Base-by-base conservation (phyloP, 1,140 invertebrate species). In the Cyclina sinensis region DNA sequence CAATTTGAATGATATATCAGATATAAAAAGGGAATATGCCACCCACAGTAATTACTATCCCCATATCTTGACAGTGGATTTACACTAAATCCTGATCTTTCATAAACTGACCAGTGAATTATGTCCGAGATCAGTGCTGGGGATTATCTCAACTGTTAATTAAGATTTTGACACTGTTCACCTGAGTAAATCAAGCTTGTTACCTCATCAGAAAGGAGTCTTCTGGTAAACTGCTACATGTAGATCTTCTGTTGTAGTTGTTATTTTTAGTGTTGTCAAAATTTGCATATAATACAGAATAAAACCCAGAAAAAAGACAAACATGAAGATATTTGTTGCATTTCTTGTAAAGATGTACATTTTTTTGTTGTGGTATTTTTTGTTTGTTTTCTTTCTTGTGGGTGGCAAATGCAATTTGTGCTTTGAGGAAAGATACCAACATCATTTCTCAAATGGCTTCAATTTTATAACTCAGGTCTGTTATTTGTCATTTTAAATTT, bases 91-190 rank as follows among this genome's bases (percentile, higher is more conserved):
- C 59, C 24, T 7, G 11, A 21, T 27, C 27, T 65, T 65, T 65
- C 59, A 65, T 65, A 65, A 65, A 65, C 59, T 65, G 59, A 65
- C 59, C 59, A 65, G 59, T 65, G 59, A 65, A 65, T 65, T 65
- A 65, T 30, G 5, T 18, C n/a, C 11, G 24, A 27, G 14, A 65
- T 24, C 59, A 7, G 24, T 65, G 16, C 59, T 35, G 5, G 2
- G 59, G 59, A 65, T 65, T 65, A 65, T 30, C 16, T 3, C 7
- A 27, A 11, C 24, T 65, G n/a, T 65, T 65, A 65, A 65, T 65
- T 65, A 65, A 30, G 59, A 21, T 65, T 65, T 30, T 65, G 59
- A 65, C 59, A 65, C 59, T 18, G 59, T 65, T 65, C 59, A 30
- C 27, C 11, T 65, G 24, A n/a, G n/a, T n/a, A n/a, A n/a, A n/a